Conservation (phyloP, 2,797 vertebrate genomes). For the Potorous gilbertii region DNA sequence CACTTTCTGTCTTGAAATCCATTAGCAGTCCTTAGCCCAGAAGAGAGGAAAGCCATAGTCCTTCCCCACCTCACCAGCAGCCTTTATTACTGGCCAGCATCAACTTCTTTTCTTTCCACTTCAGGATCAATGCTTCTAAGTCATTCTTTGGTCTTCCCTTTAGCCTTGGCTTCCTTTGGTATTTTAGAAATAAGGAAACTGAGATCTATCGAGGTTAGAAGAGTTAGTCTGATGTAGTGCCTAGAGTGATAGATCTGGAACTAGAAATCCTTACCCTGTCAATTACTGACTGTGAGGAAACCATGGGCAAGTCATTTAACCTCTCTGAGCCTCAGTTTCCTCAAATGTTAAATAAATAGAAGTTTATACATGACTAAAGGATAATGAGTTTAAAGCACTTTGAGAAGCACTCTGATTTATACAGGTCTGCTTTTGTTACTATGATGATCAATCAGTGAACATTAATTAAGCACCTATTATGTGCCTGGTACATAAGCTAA, state of each 20-base stretch:
- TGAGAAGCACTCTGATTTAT: not conserved
- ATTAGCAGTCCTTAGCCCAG: too few species aligned
- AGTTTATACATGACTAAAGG: not conserved
- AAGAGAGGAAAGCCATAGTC: too few species aligned
- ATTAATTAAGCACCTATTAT: not conserved
- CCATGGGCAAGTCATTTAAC: not conserved
- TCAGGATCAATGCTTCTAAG: not conserved
- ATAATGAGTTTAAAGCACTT: not conserved
- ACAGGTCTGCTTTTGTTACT: not conserved
- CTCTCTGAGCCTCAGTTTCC: not conserved
- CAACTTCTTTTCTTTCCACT: not conserved
- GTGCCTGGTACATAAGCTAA: not conserved
- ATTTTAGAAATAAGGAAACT: not conserved
- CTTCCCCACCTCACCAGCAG: too few species aligned
- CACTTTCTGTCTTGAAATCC: too few species aligned
- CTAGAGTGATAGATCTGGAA: not conserved
- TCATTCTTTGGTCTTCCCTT: not conserved
- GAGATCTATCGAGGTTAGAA: not conserved
- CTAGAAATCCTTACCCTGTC: not conserved
- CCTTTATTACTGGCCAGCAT: not conserved
- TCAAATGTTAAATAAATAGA: not conserved
- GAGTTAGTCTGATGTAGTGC: not conserved
- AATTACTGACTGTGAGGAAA: not conserved
- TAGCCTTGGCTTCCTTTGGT: not conserved
- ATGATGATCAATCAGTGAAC: not conserved